Conservation (phyloP, 2,113 vertebrate genomes). For the Dermatemys mawii region DNA sequence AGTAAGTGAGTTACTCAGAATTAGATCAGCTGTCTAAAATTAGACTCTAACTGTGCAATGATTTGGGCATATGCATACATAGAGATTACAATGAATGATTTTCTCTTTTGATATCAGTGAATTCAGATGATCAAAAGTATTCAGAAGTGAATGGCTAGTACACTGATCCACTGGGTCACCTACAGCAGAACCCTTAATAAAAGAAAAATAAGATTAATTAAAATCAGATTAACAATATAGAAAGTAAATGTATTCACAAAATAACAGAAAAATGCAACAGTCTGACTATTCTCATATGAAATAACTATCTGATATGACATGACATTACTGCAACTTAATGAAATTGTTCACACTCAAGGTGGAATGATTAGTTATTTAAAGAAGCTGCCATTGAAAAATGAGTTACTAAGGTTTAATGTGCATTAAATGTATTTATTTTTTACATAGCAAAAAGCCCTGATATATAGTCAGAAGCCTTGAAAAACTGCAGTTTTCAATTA, state of each 20-base stretch:
- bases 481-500: background rate
- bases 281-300: background rate
- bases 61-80: rapidly evolving
- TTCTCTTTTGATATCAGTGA: background rate
- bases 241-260: background rate
- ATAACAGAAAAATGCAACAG: background rate
- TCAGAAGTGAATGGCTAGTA: background rate
- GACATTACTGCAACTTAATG: background rate
- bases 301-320: background rate
- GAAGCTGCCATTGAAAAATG: background rate
- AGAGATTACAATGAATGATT: background rate
- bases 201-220: background rate
- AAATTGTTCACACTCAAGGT: background rate
- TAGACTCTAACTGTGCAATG: background rate
- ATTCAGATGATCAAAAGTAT: background rate
- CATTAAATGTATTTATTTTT: background rate
- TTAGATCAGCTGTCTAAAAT: background rate
- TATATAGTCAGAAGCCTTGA: background rate
- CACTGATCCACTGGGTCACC: background rate
- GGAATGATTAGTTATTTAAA: background rate
- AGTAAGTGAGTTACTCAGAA: background rate
- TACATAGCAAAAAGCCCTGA: background rate
- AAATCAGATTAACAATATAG: background rate
- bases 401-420: background rate
- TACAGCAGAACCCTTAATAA: background rate